phyloP scores from a whole-genome alignment of 2,113 vertebrate species.

The Podarcis muralis region DNA sequence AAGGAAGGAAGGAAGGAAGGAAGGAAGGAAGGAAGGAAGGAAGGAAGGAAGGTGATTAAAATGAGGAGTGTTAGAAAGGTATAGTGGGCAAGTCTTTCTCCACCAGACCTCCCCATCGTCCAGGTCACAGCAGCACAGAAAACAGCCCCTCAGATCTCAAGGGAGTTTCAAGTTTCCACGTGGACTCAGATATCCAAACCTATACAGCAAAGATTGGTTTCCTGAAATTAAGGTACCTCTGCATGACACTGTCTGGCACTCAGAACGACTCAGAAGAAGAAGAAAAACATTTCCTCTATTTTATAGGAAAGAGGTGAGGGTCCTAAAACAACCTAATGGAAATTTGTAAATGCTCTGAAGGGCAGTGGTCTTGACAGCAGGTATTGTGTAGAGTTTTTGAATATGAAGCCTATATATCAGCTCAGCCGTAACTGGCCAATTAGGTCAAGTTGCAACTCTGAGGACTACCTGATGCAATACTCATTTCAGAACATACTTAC shows the following conservation, averaged over 20 bases:
- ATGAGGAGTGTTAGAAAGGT: neutral
- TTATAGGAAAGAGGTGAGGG: neutral
- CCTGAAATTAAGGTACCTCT: constrained; percentile 52
- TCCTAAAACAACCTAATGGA: neutral
- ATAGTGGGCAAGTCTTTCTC: constrained; percentile 16
- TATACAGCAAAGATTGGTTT: constrained; percentile 57
- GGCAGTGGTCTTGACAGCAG: neutral
- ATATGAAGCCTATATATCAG: neutral
- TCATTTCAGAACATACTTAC: neutral
- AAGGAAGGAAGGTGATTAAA: constrained; percentile 35
- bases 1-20: constrained; percentile 5
- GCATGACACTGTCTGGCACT: neutral
- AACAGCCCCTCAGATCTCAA: neutral
- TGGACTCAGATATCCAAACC: constrained; percentile 37
- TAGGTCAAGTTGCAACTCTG: neutral
- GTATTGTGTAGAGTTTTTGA: neutral
- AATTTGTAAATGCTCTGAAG: neutral
- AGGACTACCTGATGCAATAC: no score
- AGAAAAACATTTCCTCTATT: neutral
- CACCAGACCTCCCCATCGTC: constrained; percentile 10
- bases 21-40: neutral
- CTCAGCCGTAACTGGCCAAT: neutral
- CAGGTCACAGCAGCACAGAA: constrained; percentile 37
- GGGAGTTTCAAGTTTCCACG: neutral
- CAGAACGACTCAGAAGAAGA: neutral